Evolutionary conservation across 2,797 vertebrate species (phyloP), one percentile per base, ranked within the genome.

Genomic region (Nasua narica): DNA sequence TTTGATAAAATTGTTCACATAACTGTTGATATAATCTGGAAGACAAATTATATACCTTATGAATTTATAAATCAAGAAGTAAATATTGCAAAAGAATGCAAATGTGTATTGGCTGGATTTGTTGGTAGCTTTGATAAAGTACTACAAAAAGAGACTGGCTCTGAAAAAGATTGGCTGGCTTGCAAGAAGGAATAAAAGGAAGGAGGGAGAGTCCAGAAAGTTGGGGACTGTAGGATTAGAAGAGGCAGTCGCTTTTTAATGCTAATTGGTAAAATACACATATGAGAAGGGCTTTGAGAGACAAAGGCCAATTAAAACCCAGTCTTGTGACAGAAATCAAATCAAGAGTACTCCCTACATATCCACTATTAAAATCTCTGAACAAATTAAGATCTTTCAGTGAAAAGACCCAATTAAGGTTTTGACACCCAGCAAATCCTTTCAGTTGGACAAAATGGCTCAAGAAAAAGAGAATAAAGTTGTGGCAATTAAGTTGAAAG

Each of bases 181-280:
- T 91, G 62, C 43, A 93, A 70, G 35, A 29, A 77, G 52, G 29
- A 92, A 94, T 84, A 81, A 87, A 95, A 79, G 43, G 50, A 86
- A 88, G 88, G 43, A 85, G 27, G 43, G 35, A 78, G 43, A 81
- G 16, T 70, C 29, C 35, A 74, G 46, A 89, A 94, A 94, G 69
- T 78, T 78, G 74, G 48, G 12, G 21, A 87, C 37, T 52, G 1
- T 56, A 86, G 19, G 85, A 90, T 90, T 87, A 95, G 82, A 96
- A 92, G 77, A 91, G n/a, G 25, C 54, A 77, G 65, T 54, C 46
- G 35, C 19, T 84, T 94, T 94, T 81, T 65, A 92, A 90, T 18
- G 81, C 65, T 96, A 96, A 96, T 95, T 93, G 94, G 86, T 70
- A 94, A 97, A 81, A 91, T 76, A 87, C 56, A 70, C n/a, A 92